Conservation (phyloP, 2,888 invertebrate species). For the Acutogordius australiensis region DNA sequence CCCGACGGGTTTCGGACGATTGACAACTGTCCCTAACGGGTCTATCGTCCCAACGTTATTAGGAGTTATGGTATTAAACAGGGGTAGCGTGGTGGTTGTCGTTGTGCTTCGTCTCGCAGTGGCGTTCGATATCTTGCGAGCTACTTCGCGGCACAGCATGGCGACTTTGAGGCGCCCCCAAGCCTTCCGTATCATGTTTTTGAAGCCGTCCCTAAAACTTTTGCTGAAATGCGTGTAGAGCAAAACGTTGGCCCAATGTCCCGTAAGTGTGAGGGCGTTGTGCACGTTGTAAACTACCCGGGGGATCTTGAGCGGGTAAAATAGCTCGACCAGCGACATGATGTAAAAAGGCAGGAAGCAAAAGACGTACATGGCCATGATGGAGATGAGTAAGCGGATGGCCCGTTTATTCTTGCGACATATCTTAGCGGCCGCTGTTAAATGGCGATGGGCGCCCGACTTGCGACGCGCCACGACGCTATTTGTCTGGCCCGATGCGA, state of each 20-base stretch:
- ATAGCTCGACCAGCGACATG: not conserved
- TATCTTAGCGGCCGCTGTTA: too few relatives aligned
- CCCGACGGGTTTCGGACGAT: too few relatives aligned
- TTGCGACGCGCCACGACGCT: too few relatives aligned
- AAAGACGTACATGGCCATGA: not conserved
- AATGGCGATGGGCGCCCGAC: too few relatives aligned
- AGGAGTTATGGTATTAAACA: too few relatives aligned
- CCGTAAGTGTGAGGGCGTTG: not conserved
- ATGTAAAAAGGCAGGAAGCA: not conserved
- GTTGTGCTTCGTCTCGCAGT: too few relatives aligned
- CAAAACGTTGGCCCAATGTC: conserved; percentile 1
- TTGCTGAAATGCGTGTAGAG: conserved; percentile 3
- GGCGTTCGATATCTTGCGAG: too few relatives aligned
- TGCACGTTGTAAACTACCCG: not conserved
- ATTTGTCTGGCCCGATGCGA: too few relatives aligned
- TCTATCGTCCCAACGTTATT: too few relatives aligned
- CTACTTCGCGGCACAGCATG: too few relatives aligned
- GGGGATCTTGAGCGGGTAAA: not conserved
- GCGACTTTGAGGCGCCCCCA: not conserved
- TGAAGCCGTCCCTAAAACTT: not conserved
- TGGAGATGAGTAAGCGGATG: not conserved
- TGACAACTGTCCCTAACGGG: too few relatives aligned
- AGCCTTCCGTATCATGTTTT: not conserved
- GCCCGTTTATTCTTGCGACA: not conserved
- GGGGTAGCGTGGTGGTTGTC: too few relatives aligned